Conservation (phyloP, 2,113 vertebrate genomes). For the Hemiprocne comata region DNA sequence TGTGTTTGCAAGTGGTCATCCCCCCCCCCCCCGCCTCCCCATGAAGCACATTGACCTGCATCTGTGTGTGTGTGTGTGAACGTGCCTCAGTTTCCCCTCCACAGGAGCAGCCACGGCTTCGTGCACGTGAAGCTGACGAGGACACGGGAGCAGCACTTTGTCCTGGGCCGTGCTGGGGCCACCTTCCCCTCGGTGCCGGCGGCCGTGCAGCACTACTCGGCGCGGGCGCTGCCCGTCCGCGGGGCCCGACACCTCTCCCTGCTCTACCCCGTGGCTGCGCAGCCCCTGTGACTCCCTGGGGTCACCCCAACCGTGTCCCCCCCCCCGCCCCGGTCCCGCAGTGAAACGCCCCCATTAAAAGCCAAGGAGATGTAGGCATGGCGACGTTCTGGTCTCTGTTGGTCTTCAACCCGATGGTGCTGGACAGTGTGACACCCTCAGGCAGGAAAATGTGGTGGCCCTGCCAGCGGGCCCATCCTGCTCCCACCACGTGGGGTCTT, state of each 20-base stretch:
- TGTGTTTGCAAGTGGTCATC: rapidly evolving
- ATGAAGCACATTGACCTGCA: neutral
- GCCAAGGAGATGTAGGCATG: rapidly evolving
- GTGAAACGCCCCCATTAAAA: neutral
- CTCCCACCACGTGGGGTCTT: neutral
- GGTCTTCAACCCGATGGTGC: neutral
- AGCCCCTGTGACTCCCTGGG: constrained; percentile 77
- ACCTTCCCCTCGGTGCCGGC: constrained; percentile 87
- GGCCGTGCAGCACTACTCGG: constrained; percentile 89
- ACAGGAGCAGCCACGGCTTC: constrained; percentile 92
- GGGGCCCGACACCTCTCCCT: constrained; percentile 89
- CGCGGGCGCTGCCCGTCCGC: constrained; percentile 87
- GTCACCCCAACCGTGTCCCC: neutral
- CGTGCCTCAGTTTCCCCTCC: neutral
- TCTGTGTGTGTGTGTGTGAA: rapidly evolving
- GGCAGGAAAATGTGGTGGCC: neutral
- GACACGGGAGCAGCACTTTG: constrained; percentile 80
- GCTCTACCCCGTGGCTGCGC: constrained; percentile 85
- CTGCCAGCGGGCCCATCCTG: neutral
- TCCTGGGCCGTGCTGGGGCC: constrained; percentile 91
- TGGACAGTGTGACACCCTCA: too few species aligned
- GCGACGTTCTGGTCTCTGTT: neutral
- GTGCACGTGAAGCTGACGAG: constrained; percentile 92
- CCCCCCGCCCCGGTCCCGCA: rapidly evolving
- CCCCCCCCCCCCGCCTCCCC: too few species aligned